phyloP scores from a whole-genome alignment of 2,888 invertebrate genomes.

The Ochropacha duplaris region DNA sequence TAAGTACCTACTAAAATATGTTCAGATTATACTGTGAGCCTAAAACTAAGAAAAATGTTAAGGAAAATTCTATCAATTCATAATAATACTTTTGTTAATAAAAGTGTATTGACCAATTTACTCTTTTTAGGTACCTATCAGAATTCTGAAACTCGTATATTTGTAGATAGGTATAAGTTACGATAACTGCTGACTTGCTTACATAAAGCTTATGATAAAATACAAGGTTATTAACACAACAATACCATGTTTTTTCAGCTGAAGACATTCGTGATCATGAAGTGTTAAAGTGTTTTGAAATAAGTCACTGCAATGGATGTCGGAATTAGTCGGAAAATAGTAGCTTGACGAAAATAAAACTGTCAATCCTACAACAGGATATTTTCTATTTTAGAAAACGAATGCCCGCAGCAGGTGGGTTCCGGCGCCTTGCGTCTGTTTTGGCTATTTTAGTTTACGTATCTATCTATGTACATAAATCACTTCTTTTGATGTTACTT shows the following conservation, averaged over 20 bases:
- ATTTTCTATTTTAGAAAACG: slow-evolving; percentile 62
- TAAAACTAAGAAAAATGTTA: no score
- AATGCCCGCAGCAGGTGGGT: slow-evolving; percentile 65
- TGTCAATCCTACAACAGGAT: slow-evolving; percentile 56
- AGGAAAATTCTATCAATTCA: no score
- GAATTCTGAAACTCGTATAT: no score
- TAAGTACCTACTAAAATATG: no score
- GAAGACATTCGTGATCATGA: slow-evolving; percentile 10
- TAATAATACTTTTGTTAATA: no score
- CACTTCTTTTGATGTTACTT: slow-evolving; percentile 63
- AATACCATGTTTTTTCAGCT: slow-evolving; percentile 19
- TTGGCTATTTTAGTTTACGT: slow-evolving; percentile 51
- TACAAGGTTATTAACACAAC: background rate
- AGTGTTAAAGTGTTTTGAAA: background rate
- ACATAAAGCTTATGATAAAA: background rate
- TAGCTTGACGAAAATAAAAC: slow-evolving; percentile 53
- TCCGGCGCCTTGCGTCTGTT: slow-evolving; percentile 45
- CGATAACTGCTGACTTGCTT: no score
- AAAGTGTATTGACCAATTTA: no score
- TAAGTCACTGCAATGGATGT: background rate
- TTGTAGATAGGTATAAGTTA: background rate
- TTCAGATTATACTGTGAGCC: no score
- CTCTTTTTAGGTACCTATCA: no score
- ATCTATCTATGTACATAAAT: slow-evolving; percentile 56
- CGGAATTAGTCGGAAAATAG: slow-evolving; percentile 27